A percentile compares a stretch with the other conserved stretches of the same genome.
Conservation (phyloP, 2,888 invertebrate genomes). For the Abrostola tripartita region DNA sequence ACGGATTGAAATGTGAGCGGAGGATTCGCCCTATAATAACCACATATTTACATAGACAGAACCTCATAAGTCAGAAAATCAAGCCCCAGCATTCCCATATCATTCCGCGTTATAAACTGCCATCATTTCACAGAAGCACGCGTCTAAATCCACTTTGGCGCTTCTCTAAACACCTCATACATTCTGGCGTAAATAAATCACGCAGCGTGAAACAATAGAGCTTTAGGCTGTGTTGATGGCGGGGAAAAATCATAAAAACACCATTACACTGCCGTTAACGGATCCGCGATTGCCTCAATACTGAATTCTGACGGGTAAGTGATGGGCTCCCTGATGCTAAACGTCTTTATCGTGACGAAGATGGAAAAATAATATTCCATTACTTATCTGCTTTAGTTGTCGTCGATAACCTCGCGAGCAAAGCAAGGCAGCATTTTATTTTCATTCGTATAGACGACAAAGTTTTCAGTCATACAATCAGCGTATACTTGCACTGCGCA, state of each 20-base stretch:
- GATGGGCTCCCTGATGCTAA: constrained; percentile 37
- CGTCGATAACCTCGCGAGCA: constrained; percentile 47
- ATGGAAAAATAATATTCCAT: constrained; percentile 59
- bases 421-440: constrained; percentile 26
- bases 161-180: constrained; percentile 69
- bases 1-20: background rate
- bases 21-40: background rate
- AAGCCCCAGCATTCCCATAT: constrained; percentile 29
- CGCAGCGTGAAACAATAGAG: constrained; percentile 70
- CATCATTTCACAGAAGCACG: constrained; percentile 44
- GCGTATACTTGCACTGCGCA: too few relatives aligned
- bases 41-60: constrained; percentile 21
- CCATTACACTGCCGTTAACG: constrained; percentile 73
- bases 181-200: constrained; percentile 71
- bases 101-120: constrained; percentile 42
- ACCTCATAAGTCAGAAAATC: constrained; percentile 30
- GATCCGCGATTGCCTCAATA: constrained; percentile 55
- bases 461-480: background rate
- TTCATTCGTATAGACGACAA: constrained; percentile 4
- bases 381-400: constrained; percentile 47
- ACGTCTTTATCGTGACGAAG: constrained; percentile 51
- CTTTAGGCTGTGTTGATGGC: constrained; percentile 57
- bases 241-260: constrained; percentile 73
- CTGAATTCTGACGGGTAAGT: constrained; percentile 33
- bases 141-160: constrained; percentile 48